Evolutionary conservation across 2,888 invertebrate genomes (phyloP), one percentile per base, ranked within the genome.

Genomic region (Eupithecia abbreviata): DNA sequence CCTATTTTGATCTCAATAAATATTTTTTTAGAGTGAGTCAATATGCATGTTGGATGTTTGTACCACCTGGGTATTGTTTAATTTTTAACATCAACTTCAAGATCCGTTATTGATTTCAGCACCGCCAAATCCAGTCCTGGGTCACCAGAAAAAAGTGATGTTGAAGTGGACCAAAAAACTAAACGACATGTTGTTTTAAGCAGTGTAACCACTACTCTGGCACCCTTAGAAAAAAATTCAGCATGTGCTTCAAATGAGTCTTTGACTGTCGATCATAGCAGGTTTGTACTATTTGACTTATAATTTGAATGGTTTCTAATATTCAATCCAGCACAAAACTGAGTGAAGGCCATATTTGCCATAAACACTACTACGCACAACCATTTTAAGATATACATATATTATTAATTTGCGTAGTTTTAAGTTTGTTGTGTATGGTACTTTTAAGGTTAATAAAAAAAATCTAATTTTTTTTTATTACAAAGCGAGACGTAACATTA

Each of bases 181-280:
- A 94, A 93, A 85, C 86, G 87, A 79, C 79, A 89, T 76, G 81
- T 89, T 72, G 88, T 89, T 83, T 86, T 89, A 62, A 94, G 91
- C 78, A 92, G 86, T 78, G 82, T 93, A 0, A 91, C 90, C 18
- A 93, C 90, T 71, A 91, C 87, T 79, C 87, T 92, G 51, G 88
- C 92, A 58, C 93, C 95, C 49, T 92, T 96, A 81, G 93, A 95
- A 82, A 96, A 96, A 83, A 89, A 95, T 43, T 97, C 97, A 6
- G 97, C 97, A 9, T 98, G 97, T 90, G 97, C 97, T 71, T 98
- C 98, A 51, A 97, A 97, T 84, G 98, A 98, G 90, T 98, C 98
- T 13, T 92, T 98, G 80, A 96, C 97, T n/a, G 97, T 97, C 83
- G 98, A 98, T 88, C 93, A 95, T 72, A 97, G 96, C 89, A 92